These are phyloP conservation scores for Gadopsis marmoratus DNA, from an alignment of 2,797 vertebrate species.

Conservation along the genomic window DNA sequence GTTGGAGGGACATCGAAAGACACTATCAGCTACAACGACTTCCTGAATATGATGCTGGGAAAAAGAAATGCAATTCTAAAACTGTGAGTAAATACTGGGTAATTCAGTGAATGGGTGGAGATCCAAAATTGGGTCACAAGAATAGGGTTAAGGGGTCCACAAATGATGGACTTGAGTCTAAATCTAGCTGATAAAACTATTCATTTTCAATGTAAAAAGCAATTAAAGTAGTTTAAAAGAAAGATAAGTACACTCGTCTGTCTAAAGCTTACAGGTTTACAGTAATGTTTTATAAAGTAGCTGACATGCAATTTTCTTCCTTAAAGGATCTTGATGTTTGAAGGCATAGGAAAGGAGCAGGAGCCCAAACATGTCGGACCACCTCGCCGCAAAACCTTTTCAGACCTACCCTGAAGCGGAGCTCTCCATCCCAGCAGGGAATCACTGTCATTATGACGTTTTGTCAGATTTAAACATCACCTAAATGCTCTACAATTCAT, in stretches of 20 bases:
- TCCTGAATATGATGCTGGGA: conserved; percentile 90
- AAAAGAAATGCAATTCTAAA: conserved; percentile 88
- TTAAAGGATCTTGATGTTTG: conserved; percentile 89
- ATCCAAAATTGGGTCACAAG: background rate
- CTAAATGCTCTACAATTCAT: background rate
- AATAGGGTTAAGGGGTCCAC: background rate
- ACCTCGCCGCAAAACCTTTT: conserved; percentile 84
- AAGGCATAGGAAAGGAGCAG: conserved; percentile 84
- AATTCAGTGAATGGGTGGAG: background rate
- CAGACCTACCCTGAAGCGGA: conserved; percentile 83
- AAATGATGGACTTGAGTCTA: background rate
- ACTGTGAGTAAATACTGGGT: conserved; percentile 78
- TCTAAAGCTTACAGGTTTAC: background rate
- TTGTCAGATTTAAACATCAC: conserved; percentile 1
- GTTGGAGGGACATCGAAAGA: conserved; percentile 77
- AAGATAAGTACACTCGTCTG: background rate
- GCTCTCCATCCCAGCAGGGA: background rate
- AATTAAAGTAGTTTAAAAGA: background rate
- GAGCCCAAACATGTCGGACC: conserved; percentile 77
- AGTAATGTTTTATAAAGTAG: background rate
- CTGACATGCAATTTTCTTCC: conserved; percentile 26
- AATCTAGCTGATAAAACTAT: background rate
- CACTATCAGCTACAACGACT: conserved; percentile 86
- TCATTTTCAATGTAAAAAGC: background rate
- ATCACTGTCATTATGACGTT: no score